These are phyloP conservation scores for Sussaba pulchella DNA, from an alignment of 2,888 invertebrate species.

Conservation along the genomic window DNA sequence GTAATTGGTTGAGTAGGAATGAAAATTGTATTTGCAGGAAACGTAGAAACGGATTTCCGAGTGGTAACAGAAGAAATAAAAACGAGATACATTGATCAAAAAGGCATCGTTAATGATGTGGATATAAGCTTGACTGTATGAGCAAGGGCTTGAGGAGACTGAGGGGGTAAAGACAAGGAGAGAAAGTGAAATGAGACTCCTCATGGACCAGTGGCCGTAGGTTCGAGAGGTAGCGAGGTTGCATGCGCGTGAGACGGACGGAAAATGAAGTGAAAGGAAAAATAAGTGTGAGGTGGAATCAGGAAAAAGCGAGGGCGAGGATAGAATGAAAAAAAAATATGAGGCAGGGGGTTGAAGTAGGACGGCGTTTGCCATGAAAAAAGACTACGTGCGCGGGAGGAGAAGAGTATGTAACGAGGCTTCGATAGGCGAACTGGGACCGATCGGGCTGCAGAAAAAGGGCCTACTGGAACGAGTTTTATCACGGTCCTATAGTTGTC, in stretches of 20 bases:
- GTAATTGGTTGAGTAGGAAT: neutral
- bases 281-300: constrained; percentile 45
- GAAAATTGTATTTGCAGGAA: neutral
- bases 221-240: constrained; percentile 18
- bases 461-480: constrained; percentile 58
- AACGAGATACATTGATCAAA: neutral
- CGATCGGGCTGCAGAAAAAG: constrained; percentile 50
- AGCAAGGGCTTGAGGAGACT: neutral
- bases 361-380: constrained; percentile 16
- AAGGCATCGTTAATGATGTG: neutral
- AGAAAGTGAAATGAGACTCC: constrained; percentile 27
- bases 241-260: neutral
- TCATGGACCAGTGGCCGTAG: neutral
- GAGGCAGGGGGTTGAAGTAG: constrained; percentile 11
- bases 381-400: constrained; percentile 26
- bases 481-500: constrained; percentile 56
- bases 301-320: constrained; percentile 15
- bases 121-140: neutral
- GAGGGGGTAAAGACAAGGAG: constrained; percentile 8
- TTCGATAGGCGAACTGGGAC: constrained; percentile 64
- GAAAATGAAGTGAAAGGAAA: neutral
- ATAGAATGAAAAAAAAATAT: no score
- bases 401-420: constrained; percentile 58
- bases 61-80: neutral
- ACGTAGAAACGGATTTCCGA: neutral